Conservation (phyloP, 2,797 vertebrate species). For the Phoxinus dragarum region DNA sequence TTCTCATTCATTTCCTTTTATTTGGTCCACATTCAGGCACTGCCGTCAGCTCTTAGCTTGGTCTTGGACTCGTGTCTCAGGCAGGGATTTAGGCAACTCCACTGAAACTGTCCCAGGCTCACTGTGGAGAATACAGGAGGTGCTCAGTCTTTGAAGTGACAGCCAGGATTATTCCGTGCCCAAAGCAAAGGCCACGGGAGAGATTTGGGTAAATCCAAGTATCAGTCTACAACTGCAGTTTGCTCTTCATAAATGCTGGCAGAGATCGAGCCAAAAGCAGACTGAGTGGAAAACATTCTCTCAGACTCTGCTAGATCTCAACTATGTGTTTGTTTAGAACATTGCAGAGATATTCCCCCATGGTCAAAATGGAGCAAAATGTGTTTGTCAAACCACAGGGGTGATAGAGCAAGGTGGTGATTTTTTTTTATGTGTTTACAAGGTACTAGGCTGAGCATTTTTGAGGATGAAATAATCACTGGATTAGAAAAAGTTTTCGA, state of each 20-base stretch:
- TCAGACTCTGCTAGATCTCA: background rate
- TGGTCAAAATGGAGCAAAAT: background rate
- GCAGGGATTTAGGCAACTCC: slow-evolving; percentile 5
- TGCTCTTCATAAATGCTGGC: slow-evolving; percentile 7
- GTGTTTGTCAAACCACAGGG: slow-evolving; percentile 1
- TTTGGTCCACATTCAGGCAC: background rate
- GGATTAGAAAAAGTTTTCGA: too few relatives aligned
- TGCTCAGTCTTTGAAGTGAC: slow-evolving; percentile 60
- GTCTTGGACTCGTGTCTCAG: background rate
- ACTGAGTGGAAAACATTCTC: background rate
- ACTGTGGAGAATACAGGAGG: slow-evolving; percentile 12
- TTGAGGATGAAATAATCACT: background rate
- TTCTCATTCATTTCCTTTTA: background rate
- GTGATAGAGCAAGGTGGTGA: background rate
- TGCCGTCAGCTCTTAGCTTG: background rate
- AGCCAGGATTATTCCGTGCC: slow-evolving; percentile 56
- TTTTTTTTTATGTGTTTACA: background rate
- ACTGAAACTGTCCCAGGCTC: slow-evolving; percentile 9
- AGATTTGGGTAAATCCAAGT: slow-evolving; percentile 64
- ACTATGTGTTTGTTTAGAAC: slow-evolving; percentile 6
- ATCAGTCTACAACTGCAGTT: slow-evolving; percentile 20
- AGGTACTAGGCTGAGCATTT: background rate
- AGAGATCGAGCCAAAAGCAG: background rate
- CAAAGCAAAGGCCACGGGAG: slow-evolving; percentile 44
- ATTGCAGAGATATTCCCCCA: background rate